A percentile compares a stretch with the other conserved stretches of the same genome.
Conservation (phyloP, 2,888 invertebrate species). For the Yponomeuta plumbellus region DNA sequence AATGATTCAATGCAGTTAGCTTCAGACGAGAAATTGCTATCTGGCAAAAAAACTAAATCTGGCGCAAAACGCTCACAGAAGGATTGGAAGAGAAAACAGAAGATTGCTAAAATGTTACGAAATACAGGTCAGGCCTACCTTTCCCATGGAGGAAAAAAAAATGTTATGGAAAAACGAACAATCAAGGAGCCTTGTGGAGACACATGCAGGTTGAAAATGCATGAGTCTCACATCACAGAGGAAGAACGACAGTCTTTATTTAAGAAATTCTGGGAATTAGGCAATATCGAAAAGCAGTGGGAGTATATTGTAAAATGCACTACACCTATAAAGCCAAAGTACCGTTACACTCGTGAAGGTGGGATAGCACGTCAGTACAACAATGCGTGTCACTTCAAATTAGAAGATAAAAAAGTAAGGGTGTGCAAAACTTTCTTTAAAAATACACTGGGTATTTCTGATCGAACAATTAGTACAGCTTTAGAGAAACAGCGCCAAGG, state of each 20-base stretch:
- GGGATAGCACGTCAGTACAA: neutral
- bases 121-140: neutral
- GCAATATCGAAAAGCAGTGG: neutral
- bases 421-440: neutral
- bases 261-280: neutral
- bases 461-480: neutral
- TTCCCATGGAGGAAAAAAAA: neutral
- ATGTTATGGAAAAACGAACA: neutral
- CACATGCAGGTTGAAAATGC: neutral
- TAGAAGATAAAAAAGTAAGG: neutral
- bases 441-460: neutral
- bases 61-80: no score
- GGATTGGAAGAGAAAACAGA: no score
- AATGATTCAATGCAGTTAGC: no score
- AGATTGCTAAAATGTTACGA: neutral
- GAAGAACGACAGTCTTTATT: neutral
- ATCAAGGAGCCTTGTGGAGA: neutral
- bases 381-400: neutral
- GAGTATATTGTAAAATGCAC: neutral
- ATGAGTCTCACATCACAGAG: neutral
- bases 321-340: neutral
- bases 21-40: no score
- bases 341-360: neutral
- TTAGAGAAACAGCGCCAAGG: neutral
- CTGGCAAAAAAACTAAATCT: no score